Conservation (phyloP, 1,140 invertebrate genomes). For the Xylocopa sonorina region DNA sequence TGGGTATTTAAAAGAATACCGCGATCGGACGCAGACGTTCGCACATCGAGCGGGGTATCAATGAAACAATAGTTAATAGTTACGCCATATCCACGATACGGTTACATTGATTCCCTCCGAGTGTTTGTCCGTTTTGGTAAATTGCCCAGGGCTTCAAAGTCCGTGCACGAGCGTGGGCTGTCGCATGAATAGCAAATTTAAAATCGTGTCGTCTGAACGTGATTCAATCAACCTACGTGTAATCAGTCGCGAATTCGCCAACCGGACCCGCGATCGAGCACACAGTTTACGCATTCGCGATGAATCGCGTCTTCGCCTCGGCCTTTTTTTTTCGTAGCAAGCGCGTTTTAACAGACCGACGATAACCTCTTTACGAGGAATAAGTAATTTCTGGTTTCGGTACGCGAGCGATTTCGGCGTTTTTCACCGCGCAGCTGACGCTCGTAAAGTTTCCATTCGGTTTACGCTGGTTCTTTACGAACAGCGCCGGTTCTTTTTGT, state of each 20-base stretch:
- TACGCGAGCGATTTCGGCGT: background rate
- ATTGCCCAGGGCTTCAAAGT: background rate
- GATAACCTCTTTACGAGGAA: background rate
- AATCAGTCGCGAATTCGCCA: background rate
- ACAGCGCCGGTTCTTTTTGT: background rate
- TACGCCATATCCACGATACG: no score
- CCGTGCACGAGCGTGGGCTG: background rate
- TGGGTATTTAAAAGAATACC: background rate
- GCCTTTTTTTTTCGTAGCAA: background rate
- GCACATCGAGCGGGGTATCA: no score
- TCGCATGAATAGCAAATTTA: background rate
- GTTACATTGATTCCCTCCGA: background rate
- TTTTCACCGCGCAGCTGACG: background rate
- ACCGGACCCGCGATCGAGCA: background rate
- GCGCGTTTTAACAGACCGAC: background rate
- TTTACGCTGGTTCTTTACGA: background rate
- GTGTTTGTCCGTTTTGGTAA: background rate
- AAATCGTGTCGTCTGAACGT: background rate
- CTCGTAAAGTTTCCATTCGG: conserved; percentile 22
- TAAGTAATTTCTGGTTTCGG: conserved; percentile 8
- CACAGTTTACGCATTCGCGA: background rate
- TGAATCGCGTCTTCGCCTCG: background rate
- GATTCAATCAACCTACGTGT: background rate
- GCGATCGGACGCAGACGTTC: no score
- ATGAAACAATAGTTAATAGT: background rate